Conservation (phyloP, 2,888 invertebrate genomes). For the Dasypogon diadema region DNA sequence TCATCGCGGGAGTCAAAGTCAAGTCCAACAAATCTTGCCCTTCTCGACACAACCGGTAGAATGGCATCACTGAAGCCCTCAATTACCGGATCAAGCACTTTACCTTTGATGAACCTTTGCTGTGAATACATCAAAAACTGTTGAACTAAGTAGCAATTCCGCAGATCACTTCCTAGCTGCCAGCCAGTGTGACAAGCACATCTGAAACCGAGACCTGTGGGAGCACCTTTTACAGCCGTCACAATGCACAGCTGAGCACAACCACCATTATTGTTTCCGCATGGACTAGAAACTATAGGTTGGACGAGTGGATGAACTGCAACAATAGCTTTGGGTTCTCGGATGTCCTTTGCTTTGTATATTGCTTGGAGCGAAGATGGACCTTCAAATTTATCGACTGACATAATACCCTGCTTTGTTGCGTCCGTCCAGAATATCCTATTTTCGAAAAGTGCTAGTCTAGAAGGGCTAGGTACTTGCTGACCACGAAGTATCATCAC, state of each 20-base stretch:
- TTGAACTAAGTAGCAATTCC: slow-evolving; percentile 83
- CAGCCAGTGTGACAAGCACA: slow-evolving; percentile 94
- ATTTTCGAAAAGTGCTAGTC: slow-evolving; percentile 87
- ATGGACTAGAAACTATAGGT: slow-evolving; percentile 82
- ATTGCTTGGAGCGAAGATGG: slow-evolving; percentile 82
- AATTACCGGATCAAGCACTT: slow-evolving; percentile 86
- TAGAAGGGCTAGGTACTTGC: slow-evolving; percentile 87
- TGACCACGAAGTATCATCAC: slow-evolving; percentile 85
- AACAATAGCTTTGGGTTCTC: slow-evolving; percentile 87
- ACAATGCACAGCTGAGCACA: slow-evolving; percentile 96
- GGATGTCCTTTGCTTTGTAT: slow-evolving; percentile 82
- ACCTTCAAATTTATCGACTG: slow-evolving; percentile 87
- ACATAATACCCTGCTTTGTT: slow-evolving; percentile 89
- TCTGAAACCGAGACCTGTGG: slow-evolving; percentile 82
- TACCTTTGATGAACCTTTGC: slow-evolving; percentile 95
- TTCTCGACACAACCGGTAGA: slow-evolving; percentile 89
- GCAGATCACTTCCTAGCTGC: slow-evolving; percentile 78
- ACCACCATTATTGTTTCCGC: slow-evolving; percentile 87
- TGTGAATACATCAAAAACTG: slow-evolving; percentile 97
- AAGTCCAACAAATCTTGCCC: slow-evolving; percentile 93
- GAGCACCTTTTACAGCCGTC: slow-evolving; percentile 77
- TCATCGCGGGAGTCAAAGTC: slow-evolving; percentile 93
- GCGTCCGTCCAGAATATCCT: slow-evolving; percentile 92
- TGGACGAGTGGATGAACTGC: slow-evolving; percentile 85
- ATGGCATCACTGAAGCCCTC: slow-evolving; percentile 96